Percentiles rank a stretch among this genome's conserved stretches.
These are phyloP conservation scores for Spinus olivaceus DNA, from an alignment of 2,797 vertebrate genomes.

Conservation along the genomic window DNA sequence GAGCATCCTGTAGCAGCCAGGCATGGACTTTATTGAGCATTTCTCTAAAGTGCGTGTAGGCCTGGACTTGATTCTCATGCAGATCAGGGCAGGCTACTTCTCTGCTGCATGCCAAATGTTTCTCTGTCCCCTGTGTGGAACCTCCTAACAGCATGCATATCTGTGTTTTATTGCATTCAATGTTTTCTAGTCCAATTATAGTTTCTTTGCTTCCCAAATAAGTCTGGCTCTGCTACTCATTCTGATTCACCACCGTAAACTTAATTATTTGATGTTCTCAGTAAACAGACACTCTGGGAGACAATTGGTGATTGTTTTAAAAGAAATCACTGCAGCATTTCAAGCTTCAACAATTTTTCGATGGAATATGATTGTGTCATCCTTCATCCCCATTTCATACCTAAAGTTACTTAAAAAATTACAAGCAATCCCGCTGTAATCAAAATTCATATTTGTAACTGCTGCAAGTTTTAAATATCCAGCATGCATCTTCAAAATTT, in stretches of 20 bases:
- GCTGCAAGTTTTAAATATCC: background rate
- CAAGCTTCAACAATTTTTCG: background rate
- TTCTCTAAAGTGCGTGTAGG: background rate
- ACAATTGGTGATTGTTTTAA: background rate
- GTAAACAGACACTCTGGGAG: constrained; percentile 20
- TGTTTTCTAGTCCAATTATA: background rate
- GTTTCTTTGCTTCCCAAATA: background rate
- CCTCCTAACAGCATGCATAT: background rate
- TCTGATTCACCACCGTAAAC: constrained; percentile 36
- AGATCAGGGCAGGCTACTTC: background rate
- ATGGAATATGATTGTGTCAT: background rate
- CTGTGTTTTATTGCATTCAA: background rate
- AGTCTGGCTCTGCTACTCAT: background rate
- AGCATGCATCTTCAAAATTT: background rate
- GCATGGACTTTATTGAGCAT: background rate
- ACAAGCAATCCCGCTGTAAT: background rate
- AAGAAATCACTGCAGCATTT: background rate
- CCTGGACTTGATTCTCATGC: background rate
- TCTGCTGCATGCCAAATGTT: background rate
- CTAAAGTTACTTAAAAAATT: background rate
- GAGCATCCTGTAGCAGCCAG: background rate
- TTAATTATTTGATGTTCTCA: constrained; percentile 35
- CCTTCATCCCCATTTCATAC: background rate
- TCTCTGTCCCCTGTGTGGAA: background rate
- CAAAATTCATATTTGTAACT: background rate